A percentile compares a stretch with the other conserved stretches of the same genome.
phyloP scores from a whole-genome alignment of 2,113 vertebrate species.

The Physeter macrocephalus region DNA sequence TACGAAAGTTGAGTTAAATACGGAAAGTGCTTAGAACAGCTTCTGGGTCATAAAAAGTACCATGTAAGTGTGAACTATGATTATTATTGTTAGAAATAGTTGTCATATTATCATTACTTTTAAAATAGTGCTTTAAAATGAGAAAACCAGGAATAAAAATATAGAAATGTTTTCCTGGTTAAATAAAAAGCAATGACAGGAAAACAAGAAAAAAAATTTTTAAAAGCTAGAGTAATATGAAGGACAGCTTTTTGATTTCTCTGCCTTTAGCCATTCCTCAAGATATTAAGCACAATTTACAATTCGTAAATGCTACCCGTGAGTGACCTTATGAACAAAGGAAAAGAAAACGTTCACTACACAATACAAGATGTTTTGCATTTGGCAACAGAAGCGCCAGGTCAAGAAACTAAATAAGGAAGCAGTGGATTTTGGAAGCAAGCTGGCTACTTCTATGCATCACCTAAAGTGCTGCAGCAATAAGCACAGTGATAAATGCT shows the following conservation, averaged over 20 bases:
- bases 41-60: neutral
- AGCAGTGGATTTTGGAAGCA: neutral
- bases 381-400: conserved; percentile 19
- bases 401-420: neutral
- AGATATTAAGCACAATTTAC: conserved; percentile 25
- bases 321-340: conserved; percentile 39
- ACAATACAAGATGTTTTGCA: conserved; percentile 5
- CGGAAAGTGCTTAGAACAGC: neutral
- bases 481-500: neutral
- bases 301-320: conserved; percentile 20
- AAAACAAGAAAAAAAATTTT: neutral
- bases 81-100: neutral
- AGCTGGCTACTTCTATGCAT: neutral
- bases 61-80: neutral
- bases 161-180: neutral
- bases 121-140: neutral
- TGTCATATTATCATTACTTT: neutral
- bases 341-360: conserved; percentile 10
- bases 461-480: neutral
- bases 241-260: conserved; percentile 50
- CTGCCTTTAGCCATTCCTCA: conserved; percentile 64
- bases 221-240: neutral
- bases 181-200: neutral
- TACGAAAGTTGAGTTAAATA: neutral
- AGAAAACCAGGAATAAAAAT: neutral